Conservation (phyloP, 30 jellyfish, hydroid and myxozoan genomes). For the Morbakka virulenta region DNA sequence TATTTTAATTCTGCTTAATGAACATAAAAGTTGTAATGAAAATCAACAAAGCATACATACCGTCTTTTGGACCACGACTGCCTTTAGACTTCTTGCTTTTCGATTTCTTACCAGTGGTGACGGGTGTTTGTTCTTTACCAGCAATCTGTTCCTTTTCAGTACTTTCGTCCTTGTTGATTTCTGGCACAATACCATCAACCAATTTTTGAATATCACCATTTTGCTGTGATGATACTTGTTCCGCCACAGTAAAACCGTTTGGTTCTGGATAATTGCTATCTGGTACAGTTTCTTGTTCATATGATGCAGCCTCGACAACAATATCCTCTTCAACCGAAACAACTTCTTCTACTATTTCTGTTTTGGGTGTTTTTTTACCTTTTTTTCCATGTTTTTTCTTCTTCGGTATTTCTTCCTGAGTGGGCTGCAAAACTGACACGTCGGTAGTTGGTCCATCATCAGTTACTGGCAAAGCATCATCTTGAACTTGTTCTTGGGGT, state of each 20-base stretch:
- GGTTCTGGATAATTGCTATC: no score
- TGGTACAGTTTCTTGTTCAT: background rate
- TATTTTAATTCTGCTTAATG: no score
- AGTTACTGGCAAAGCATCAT: conserved; percentile 1
- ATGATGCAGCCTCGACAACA: conserved; percentile 40
- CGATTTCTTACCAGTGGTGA: conserved; percentile 37
- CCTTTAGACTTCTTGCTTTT: conserved; percentile 40
- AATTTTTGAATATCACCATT: no score
- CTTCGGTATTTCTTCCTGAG: conserved; percentile 3
- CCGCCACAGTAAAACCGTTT: no score
- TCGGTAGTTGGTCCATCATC: conserved; percentile 3
- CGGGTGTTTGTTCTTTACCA: no score
- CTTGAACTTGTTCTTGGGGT: conserved; percentile 46
- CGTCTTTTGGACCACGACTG: no score
- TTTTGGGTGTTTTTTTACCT: conserved; percentile 16
- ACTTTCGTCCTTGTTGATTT: no score
- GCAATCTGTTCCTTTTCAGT: no score
- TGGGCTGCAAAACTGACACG: background rate
- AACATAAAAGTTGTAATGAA: no score
- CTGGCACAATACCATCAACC: no score
- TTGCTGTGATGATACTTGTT: no score
- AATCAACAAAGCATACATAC: no score
- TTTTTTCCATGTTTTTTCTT: conserved; percentile 38
- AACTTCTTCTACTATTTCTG: conserved; percentile 46
- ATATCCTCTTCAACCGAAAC: conserved; percentile 34